phyloP scores from a whole-genome alignment of 1,140 invertebrate genomes.

The Cephus cinctus region DNA sequence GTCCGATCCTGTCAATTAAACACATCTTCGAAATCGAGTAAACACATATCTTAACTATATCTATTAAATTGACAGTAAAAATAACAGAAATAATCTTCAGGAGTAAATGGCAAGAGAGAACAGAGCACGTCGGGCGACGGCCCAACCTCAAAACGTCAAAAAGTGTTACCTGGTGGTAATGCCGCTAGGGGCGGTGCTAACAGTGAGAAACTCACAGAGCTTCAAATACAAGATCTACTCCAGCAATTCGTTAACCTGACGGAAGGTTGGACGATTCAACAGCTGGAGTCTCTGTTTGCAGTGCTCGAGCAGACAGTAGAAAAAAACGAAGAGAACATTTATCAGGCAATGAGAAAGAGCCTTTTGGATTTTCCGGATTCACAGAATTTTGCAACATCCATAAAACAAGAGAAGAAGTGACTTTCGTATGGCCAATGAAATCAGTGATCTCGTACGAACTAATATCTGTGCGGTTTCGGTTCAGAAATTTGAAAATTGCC shows the following conservation, averaged over 20 bases:
- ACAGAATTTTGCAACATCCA: too few relatives aligned
- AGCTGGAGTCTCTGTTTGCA: conserved; percentile 33
- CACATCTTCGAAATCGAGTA: conserved; percentile 4
- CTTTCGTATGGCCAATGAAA: too few relatives aligned
- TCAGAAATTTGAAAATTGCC: too few relatives aligned
- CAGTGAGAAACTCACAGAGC: conserved; percentile 25
- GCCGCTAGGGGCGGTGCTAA: not conserved
- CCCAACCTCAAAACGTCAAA: conserved; percentile 26
- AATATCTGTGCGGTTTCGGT: too few relatives aligned
- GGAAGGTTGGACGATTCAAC: conserved; percentile 32
- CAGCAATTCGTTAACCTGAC: conserved; percentile 26
- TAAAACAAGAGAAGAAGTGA: too few relatives aligned
- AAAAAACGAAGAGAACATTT: conserved; percentile 25
- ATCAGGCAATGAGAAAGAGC: conserved; percentile 24
- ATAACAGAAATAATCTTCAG: not conserved
- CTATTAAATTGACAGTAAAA: not conserved
- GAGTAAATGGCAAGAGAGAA: conserved; percentile 29
- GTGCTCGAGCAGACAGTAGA: conserved; percentile 31
- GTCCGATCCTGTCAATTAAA: conserved; percentile 22
- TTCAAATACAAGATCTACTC: conserved; percentile 33
- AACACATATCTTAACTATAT: not conserved
- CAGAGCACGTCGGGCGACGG: conserved; percentile 29
- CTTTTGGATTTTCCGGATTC: conserved; percentile 22
- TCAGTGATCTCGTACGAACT: too few relatives aligned
- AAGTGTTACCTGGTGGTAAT: conserved; percentile 3